Base-by-base conservation (phyloP, 2,888 invertebrate genomes). In the Stenolophus ochropezus region DNA sequence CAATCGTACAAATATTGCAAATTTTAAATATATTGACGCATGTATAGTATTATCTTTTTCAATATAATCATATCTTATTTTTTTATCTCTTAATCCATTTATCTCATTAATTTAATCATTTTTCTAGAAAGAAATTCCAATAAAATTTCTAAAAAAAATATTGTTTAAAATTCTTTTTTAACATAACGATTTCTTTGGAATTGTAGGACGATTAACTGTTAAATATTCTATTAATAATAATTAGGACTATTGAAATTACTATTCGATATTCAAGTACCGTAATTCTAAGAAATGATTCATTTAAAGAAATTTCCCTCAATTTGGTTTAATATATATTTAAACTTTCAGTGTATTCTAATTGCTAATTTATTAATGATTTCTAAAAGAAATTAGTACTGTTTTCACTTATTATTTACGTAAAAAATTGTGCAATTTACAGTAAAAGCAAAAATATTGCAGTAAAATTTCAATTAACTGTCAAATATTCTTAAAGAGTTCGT, bases 351-450 rank as follows among this genome's bases (percentile, higher is more conserved):
- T 8, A 23, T 61, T n/a, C 23, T 61, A 25, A 61, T 61, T n/a
- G n/a, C n/a, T n/a, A n/a, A n/a, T 25, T 61, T n/a, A 61, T n/a
- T 61, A 61, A n/a, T 21, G 47, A 73, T 73, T 73, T 73, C 73
- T 71, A 42, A 33, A 71, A 71, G 47, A 71, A 71, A 71, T 71
- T 75, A 65, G 21, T 65, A 20, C 20, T 61, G 71, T 27, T 79
- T 79, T 79, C 79, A 79, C 79, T 79, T 69, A 51, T 79, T 49
- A 73, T 5, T 69, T 79, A 27, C 79, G 53, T 71, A 79, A 79
- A 25, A n/a, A 69, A 51, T 79, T 79, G 79, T 20, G 53, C 58
- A 71, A 79, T 69, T 16, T 51, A 65, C 4, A 25, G 65, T 61
- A 21, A 3, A 14, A 77, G 58, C 61, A 20, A 33, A n/a, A 77